phyloP scores from a whole-genome alignment of 2,888 invertebrate genomes.

The Limnephilus rhombicus region DNA sequence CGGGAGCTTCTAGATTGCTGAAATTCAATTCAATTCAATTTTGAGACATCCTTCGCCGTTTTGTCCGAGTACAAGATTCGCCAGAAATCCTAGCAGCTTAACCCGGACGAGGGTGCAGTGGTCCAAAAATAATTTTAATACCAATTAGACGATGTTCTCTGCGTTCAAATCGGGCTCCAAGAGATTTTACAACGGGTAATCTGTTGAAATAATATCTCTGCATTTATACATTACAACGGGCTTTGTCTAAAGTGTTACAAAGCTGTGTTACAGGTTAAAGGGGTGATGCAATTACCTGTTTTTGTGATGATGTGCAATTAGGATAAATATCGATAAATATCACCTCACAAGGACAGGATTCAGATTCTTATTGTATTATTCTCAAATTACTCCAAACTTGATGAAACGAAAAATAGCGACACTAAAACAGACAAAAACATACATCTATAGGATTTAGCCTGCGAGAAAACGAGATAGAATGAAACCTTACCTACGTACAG shows the following conservation, averaged over 20 bases:
- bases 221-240: not conserved
- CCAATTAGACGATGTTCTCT: conserved; percentile 28
- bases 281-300: not conserved
- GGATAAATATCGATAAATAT: not conserved
- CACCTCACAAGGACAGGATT: not conserved
- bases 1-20: not conserved
- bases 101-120: conserved; percentile 19
- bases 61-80: not conserved
- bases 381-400: no score
- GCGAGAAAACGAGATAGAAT: no score
- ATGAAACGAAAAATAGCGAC: no score
- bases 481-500: no score
- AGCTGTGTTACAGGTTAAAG: not conserved
- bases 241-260: not conserved
- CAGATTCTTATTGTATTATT: not conserved
- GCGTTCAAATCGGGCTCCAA: not conserved
- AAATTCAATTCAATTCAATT: conserved; percentile 22
- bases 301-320: not conserved
- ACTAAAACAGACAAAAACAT: no score
- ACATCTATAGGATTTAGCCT: no score
- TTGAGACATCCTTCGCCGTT: not conserved
- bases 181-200: not conserved
- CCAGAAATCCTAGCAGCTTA: conserved; percentile 26
- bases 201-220: not conserved
- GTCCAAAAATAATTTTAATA: conserved; percentile 41